These are phyloP conservation scores for Psammodynastes pulverulentus DNA, from an alignment of 2,113 vertebrate genomes.

Conservation along the genomic window DNA sequence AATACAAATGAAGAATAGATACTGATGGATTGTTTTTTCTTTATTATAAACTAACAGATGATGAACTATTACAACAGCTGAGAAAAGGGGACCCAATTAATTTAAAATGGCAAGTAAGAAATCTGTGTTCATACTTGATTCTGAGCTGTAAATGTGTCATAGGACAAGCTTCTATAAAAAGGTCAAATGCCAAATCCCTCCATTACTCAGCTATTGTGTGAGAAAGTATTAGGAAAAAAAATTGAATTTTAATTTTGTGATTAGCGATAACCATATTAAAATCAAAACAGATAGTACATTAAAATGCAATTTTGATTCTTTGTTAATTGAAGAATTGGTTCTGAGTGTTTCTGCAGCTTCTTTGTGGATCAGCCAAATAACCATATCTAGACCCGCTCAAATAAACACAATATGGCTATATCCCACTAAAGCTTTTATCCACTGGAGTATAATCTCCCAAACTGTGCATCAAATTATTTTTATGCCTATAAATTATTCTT, in stretches of 20 bases:
- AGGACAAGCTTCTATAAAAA: slow-evolving; percentile 11
- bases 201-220: not conserved
- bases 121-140: slow-evolving; percentile 1
- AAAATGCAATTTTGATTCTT: not conserved
- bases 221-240: not conserved
- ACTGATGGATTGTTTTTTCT: slow-evolving; percentile 2
- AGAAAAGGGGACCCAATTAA: not conserved
- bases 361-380: slow-evolving; percentile 1
- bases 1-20: not conserved
- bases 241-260: not conserved
- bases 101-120: slow-evolving; percentile 22
- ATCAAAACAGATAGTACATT: not conserved
- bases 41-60: not conserved
- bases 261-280: not conserved
- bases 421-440: not conserved
- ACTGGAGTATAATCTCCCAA: not conserved
- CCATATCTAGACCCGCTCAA: not conserved
- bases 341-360: not conserved
- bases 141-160: not conserved
- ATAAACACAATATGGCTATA: not conserved
- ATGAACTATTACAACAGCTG: not conserved
- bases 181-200: slow-evolving; percentile 15
- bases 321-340: not conserved
- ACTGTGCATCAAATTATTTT: not conserved
- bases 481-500: slow-evolving; percentile 38